phyloP scores from a whole-genome alignment of 1,140 invertebrate genomes.

The Aphelinus atriplicis region DNA sequence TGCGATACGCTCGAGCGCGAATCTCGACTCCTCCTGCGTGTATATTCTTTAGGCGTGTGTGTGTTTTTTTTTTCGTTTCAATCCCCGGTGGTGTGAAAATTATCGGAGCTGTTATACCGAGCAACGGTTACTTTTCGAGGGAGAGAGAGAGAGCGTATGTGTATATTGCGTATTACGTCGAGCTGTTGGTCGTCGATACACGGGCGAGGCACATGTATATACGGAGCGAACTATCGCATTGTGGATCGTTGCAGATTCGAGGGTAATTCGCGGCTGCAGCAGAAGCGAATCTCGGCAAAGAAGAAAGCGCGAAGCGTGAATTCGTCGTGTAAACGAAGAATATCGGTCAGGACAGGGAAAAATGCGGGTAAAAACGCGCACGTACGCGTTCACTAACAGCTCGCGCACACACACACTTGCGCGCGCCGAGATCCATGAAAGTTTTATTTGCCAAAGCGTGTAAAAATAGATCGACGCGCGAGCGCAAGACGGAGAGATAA shows the following conservation, averaged over 20 bases:
- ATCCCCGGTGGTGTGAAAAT: too few species aligned
- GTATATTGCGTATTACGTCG: background rate
- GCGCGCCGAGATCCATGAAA: conserved; percentile 18
- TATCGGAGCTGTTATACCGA: too few species aligned
- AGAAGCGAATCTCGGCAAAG: background rate
- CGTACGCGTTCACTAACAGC: too few species aligned
- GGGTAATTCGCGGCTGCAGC: too few species aligned
- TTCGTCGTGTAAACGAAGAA: conserved; percentile 4
- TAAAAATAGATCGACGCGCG: background rate
- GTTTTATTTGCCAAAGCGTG: conserved; percentile 9
- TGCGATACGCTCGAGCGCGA: conserved; percentile 12
- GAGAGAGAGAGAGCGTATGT: background rate
- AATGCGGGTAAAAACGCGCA: too few species aligned
- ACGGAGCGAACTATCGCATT: too few species aligned
- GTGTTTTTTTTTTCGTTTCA: background rate
- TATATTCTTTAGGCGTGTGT: too few species aligned
- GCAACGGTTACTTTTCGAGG: background rate
- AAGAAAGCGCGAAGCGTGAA: conserved; percentile 12
- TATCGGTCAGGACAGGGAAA: too few species aligned
- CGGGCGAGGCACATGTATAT: background rate
- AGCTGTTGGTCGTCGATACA: background rate
- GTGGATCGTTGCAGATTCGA: too few species aligned
- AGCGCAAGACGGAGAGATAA: background rate
- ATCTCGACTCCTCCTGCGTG: background rate
- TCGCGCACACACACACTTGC: too few species aligned